Evolutionary conservation across 37 sponge, comb jelly and placozoan genomes (phyloP).

Genomic region (Haliclona indistincta): DNA sequence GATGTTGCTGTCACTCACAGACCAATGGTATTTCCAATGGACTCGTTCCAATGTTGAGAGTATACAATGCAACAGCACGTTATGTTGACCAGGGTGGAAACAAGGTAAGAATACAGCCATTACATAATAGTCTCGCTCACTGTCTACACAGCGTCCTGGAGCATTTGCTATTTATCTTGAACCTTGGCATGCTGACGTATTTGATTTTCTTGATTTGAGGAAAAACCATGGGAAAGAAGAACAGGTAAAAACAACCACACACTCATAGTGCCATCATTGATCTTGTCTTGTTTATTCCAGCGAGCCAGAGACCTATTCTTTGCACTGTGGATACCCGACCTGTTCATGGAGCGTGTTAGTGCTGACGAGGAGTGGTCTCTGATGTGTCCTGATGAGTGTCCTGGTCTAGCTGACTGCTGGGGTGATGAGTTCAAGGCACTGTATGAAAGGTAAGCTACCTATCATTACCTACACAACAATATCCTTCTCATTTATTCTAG

Average conservation of each 20-base stretch:
- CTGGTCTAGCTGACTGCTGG: constrained; percentile 90
- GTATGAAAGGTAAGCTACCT: constrained; percentile 59
- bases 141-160: constrained; percentile 78
- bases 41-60: constrained; percentile 96
- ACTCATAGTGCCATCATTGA: background rate
- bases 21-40: constrained; percentile 98
- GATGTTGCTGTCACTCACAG: constrained; percentile 19
- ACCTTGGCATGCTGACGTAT: constrained; percentile 98
- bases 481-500: constrained; percentile 6
- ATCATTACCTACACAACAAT: background rate
- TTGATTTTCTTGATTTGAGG: constrained; percentile 92
- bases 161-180: constrained; percentile 99
- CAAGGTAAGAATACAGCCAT: constrained; percentile 45
- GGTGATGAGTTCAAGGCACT: constrained; percentile 96
- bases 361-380: constrained; percentile 87
- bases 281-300: constrained; percentile 12
- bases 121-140: background rate
- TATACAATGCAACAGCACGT: constrained; percentile 97
- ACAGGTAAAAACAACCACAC: constrained; percentile 28
- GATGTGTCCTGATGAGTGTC: constrained; percentile 97
- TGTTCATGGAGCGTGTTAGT: constrained; percentile 97
- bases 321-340: constrained; percentile 97
- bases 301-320: constrained; percentile 97
- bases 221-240: constrained; percentile 99
- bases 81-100: constrained; percentile 99